Conservation (phyloP, 2,888 invertebrate genomes). For the Diaphora mendica region DNA sequence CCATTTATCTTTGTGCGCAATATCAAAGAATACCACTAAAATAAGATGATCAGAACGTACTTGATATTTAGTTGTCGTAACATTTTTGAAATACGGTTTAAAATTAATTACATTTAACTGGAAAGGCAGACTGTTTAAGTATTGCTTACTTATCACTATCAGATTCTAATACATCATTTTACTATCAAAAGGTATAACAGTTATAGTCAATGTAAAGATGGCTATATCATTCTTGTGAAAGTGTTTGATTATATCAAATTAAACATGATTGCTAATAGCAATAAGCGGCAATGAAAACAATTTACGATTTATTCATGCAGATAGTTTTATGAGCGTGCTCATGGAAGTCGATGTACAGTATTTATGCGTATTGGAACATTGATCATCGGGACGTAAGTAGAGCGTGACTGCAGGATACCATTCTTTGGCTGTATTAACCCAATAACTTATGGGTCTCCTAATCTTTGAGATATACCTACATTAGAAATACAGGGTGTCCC, state of each 20-base stretch:
- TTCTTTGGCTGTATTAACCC: conserved; percentile 42
- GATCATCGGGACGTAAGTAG: conserved; percentile 45
- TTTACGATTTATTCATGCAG: conserved; percentile 10
- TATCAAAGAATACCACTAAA: neutral
- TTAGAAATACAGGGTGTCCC: too few relatives aligned
- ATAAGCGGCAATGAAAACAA: conserved; percentile 7
- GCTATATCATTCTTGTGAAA: conserved; percentile 24
- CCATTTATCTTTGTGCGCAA: neutral
- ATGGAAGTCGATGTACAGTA: conserved; percentile 11
- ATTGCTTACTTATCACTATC: neutral
- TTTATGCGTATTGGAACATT: conserved; percentile 27
- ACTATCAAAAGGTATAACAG: neutral
- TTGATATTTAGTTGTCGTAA: neutral
- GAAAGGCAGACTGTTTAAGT: neutral
- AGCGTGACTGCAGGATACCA: conserved; percentile 44
- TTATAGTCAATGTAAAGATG: conserved; percentile 16
- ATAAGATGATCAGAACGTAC: neutral
- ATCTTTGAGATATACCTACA: neutral
- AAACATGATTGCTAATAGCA: conserved; percentile 6
- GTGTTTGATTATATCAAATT: conserved; percentile 7
- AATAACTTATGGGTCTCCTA: conserved; percentile 44
- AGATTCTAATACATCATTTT: neutral
- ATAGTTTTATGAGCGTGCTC: conserved; percentile 8
- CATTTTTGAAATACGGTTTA: neutral
- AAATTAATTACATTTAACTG: neutral